Conservation (phyloP, 2,113 vertebrate genomes). For the Beaufortia kweichowensis region DNA sequence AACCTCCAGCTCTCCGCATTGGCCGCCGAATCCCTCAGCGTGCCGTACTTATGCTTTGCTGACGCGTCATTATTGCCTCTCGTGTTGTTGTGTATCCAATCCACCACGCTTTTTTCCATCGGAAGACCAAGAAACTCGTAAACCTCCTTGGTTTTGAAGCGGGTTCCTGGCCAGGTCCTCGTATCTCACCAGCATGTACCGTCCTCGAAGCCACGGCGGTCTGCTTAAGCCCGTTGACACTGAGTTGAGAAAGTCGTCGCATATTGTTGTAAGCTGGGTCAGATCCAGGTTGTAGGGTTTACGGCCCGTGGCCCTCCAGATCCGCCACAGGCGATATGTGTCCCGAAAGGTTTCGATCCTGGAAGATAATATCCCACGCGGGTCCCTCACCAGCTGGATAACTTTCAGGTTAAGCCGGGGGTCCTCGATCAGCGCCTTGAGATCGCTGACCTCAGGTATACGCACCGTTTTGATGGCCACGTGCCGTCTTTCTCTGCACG, state of each 20-base stretch:
- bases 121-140: constrained; percentile 86
- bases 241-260: constrained; percentile 88
- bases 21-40: constrained; percentile 87
- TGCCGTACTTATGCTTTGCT: constrained; percentile 89
- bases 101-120: constrained; percentile 80
- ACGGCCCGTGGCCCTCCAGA: constrained; percentile 89
- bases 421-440: constrained; percentile 86
- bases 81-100: constrained; percentile 94
- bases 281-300: constrained; percentile 89
- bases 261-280: constrained; percentile 86
- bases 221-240: constrained; percentile 82
- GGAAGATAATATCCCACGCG: constrained; percentile 87
- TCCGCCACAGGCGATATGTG: constrained; percentile 90
- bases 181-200: constrained; percentile 91
- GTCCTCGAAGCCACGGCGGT: constrained; percentile 86
- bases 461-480: constrained; percentile 92
- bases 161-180: constrained; percentile 91
- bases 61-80: constrained; percentile 79
- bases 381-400: constrained; percentile 91
- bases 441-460: constrained; percentile 84
- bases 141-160: constrained; percentile 85
- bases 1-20: constrained; percentile 92
- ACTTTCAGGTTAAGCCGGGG: constrained; percentile 89
- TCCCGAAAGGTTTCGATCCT: constrained; percentile 92
- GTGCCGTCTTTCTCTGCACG: constrained; percentile 82